These are phyloP conservation scores for Lytechinus variegatus DNA, from an alignment of 35 echinoderm and acorn worm species.

Conservation along the genomic window DNA sequence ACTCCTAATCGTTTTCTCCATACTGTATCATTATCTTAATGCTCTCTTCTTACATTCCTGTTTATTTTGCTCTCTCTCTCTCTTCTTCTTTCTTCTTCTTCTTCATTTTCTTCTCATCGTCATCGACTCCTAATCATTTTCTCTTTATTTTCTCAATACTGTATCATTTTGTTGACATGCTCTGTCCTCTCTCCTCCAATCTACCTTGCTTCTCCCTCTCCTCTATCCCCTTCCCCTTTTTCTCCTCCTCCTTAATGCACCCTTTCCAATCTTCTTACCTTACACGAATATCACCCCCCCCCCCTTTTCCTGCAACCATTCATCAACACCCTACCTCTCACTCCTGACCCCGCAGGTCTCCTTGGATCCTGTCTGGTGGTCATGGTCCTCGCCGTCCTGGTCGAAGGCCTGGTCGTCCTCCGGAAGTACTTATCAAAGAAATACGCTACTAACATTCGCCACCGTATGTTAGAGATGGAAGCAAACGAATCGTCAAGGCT, in stretches of 20 bases:
- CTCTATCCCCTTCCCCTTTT: neutral
- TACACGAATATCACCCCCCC: too few relatives aligned
- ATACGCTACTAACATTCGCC: slow-evolving; percentile 20
- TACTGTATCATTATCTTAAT: too few relatives aligned
- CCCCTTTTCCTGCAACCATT: too few relatives aligned
- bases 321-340: too few relatives aligned
- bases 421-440: neutral
- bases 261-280: too few relatives aligned
- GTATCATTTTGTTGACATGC: too few relatives aligned
- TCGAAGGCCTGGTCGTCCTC: slow-evolving; percentile 31
- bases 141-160: too few relatives aligned
- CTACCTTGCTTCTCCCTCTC: neutral
- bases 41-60: neutral
- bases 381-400: neutral
- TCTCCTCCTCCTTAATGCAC: too few relatives aligned
- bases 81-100: neutral
- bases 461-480: neutral
- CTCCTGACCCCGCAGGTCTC: neutral
- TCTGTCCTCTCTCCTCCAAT: too few relatives aligned
- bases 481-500: neutral
- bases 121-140: too few relatives aligned
- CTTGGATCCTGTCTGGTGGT: neutral
- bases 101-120: neutral
- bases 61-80: neutral
- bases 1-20: too few relatives aligned